Percentiles rank a stretch among this genome's conserved stretches.
Conservation (phyloP, 2,888 invertebrate genomes). For the Megalurothrips usitatus region DNA sequence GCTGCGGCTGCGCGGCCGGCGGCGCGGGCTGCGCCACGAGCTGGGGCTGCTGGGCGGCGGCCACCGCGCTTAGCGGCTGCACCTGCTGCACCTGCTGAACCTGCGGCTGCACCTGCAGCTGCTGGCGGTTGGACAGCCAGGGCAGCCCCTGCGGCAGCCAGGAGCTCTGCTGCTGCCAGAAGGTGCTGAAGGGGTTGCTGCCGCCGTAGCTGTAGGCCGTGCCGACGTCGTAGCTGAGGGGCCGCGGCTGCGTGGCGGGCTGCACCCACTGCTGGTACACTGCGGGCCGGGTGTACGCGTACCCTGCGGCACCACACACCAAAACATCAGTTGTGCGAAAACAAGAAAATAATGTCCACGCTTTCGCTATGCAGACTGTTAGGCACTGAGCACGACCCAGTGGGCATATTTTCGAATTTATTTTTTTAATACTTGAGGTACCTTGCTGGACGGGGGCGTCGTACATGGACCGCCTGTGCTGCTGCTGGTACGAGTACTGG, state of each 20-base stretch:
- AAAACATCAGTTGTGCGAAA: no score
- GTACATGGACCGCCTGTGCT: not conserved
- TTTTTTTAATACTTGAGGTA: no score
- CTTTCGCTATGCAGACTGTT: no score
- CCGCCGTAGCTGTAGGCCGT: conserved; percentile 1
- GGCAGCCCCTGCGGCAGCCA: not conserved
- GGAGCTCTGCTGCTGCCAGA: not conserved
- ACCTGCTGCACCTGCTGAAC: not conserved
- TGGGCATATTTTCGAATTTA: no score
- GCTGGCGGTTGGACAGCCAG: not conserved
- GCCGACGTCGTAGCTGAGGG: not conserved
- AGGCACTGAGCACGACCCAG: no score
- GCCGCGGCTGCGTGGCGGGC: not conserved
- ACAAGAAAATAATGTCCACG: no score
- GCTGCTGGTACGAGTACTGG: not conserved
- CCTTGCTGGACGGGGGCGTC: not conserved
- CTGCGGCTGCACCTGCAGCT: not conserved
- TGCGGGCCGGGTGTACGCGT: not conserved
- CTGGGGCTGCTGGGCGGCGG: not conserved
- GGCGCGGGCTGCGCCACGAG: not conserved
- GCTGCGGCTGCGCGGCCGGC: not conserved
- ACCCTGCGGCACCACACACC: not conserved
- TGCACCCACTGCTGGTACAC: not conserved
- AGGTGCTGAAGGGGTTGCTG: not conserved
- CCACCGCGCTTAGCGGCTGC: not conserved